These are phyloP conservation scores for Cossypha polioptera DNA, from an alignment of 2,797 vertebrate species.

Conservation along the genomic window DNA sequence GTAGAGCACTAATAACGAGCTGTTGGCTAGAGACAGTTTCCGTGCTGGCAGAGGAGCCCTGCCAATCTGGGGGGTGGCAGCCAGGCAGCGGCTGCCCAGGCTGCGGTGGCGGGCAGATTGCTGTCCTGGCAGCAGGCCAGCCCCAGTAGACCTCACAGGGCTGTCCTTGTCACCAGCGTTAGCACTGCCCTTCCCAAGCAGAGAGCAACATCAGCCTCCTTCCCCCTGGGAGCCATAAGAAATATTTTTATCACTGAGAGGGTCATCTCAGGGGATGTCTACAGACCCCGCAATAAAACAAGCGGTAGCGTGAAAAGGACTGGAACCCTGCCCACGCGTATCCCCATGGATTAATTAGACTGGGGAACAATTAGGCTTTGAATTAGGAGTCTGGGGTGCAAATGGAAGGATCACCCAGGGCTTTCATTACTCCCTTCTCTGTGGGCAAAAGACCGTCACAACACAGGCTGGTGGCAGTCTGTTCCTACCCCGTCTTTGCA, in stretches of 20 bases:
- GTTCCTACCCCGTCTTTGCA: not conserved
- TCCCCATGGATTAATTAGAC: not conserved
- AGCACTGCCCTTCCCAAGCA: not conserved
- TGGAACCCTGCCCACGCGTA: fast-evolving
- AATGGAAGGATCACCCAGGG: fast-evolving
- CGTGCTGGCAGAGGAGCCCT: slow-evolving; percentile 8
- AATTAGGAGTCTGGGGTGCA: not conserved
- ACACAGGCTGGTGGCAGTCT: not conserved
- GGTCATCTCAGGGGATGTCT: not conserved
- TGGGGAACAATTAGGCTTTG: not conserved
- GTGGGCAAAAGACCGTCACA: not conserved
- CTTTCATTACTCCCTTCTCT: not conserved
- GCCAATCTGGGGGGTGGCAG: not conserved
- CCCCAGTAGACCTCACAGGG: not conserved
- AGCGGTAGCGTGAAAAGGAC: not conserved
- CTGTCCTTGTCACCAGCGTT: not conserved
- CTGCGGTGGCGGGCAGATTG: not conserved
- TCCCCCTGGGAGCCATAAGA: not conserved
- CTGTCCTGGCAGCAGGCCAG: not conserved
- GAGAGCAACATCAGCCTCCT: not conserved
- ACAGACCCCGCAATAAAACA: not conserved
- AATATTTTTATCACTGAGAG: not conserved
- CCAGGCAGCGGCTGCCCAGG: not conserved
- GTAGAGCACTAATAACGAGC: slow-evolving; percentile 42
- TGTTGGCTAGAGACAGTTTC: slow-evolving; percentile 21